A percentile compares a stretch with the other conserved stretches of the same genome.
Evolutionary conservation across 2,797 vertebrate genomes (phyloP).

Genomic region (Phaenicophaeus curvirostris): DNA sequence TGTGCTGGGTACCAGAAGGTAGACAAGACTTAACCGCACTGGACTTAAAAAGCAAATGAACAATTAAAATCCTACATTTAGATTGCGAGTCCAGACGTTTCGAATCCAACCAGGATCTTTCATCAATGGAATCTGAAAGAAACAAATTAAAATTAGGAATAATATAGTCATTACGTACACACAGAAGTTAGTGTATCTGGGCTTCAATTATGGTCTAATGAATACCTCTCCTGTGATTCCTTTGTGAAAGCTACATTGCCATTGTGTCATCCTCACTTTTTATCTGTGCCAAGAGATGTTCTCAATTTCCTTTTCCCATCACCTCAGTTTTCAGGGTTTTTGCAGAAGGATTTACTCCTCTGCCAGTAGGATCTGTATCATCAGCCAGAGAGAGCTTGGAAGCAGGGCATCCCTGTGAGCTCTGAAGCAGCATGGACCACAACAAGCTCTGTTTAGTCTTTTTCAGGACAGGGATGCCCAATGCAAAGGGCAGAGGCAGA

Average conservation of each 20-base stretch:
- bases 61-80: constrained; percentile 68
- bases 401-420: not conserved
- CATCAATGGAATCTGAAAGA: constrained; percentile 79
- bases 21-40: not conserved
- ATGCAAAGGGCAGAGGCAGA: not conserved
- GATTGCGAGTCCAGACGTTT: constrained; percentile 76
- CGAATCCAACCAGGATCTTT: constrained; percentile 79
- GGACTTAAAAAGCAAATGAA: not conserved
- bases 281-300: not conserved
- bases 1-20: not conserved
- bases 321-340: not conserved
- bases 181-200: not conserved
- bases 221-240: not conserved
- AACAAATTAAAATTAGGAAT: not conserved
- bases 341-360: not conserved
- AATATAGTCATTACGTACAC: not conserved
- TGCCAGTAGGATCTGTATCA: not conserved
- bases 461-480: not conserved
- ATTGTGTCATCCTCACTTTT: not conserved
- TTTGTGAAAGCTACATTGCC: not conserved
- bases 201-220: not conserved
- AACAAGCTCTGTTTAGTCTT: not conserved
- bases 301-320: not conserved
- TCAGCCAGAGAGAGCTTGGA: not conserved
- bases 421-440: not conserved